Base-by-base conservation (phyloP, 2,113 vertebrate species). In the Trematocara stigmaticum region DNA sequence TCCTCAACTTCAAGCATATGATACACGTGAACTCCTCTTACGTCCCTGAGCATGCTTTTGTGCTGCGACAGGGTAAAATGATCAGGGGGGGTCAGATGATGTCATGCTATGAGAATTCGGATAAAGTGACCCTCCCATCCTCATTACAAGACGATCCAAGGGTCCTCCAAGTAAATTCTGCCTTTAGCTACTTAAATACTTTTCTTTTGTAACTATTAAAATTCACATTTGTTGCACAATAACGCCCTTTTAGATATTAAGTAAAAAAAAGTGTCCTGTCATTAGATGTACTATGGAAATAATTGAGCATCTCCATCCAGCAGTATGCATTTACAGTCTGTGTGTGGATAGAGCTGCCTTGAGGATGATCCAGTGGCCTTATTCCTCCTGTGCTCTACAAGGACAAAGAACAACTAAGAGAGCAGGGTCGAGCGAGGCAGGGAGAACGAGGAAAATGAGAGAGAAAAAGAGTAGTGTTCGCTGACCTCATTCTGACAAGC, bases 401-500 rank as follows among this genome's bases (percentile, higher is more conserved):
- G 89, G 86, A 87, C 84, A 78, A 87, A 88, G 86, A 69, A 88
- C 78, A 88, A 81, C 84, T 52, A 51, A 42, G 38, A 12, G 66
- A 82, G 38, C 5, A 26, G 31, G 45, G 76, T 83, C 9, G 42
- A 85, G 76, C 69, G 79, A 84, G 34, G 49, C 80, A 71, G 76
- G 15, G 78, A 86, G 81, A 84, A 81, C 57, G 81, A 89, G 84
- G 85, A 66, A 86, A 86, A 83, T 1, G 84, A 91, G 91, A 49
- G 87, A 92, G 82, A 87, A 90, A 64, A 89, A 92, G 92, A 92
- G 84, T 84, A 90, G 92, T 92, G 90, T 93, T 92, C 71, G 53
- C 92, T 95, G 94, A 94, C 94, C 94, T 96, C 94, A 95, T 95
- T 95, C 92, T 88, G 93, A 95, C 95, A 90, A 80, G 90, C 90